Conservation (phyloP, 2,113 vertebrate species). For the Gallinago jamesoni region DNA sequence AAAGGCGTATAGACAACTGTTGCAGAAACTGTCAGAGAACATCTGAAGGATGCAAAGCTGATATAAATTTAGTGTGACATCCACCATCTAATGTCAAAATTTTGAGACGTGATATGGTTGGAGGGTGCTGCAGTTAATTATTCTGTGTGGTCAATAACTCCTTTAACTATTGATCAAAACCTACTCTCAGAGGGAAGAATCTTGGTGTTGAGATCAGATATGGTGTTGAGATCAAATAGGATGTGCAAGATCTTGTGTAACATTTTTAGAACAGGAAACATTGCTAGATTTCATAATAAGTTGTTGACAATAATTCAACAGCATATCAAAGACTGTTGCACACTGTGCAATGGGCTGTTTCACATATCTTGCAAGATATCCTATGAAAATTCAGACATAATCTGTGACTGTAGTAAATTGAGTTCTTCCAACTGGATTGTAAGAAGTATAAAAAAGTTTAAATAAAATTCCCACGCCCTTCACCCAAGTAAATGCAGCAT, state of each 20-base stretch:
- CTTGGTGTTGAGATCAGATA: not conserved
- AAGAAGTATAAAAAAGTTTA: not conserved
- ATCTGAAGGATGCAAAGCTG: not conserved
- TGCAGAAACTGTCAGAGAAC: not conserved
- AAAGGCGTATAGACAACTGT: not conserved
- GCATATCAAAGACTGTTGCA: not conserved
- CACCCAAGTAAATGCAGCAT: not conserved
- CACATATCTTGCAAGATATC: not conserved
- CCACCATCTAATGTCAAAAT: not conserved
- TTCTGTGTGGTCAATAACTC: not conserved
- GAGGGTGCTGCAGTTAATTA: not conserved
- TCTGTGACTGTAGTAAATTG: not conserved
- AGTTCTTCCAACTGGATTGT: not conserved
- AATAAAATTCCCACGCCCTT: not conserved
- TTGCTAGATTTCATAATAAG: not conserved
- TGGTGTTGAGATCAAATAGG: not conserved
- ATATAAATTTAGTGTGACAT: not conserved
- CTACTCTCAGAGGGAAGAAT: not conserved
- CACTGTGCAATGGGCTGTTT: not conserved
- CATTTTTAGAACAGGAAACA: not conserved
- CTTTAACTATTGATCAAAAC: not conserved
- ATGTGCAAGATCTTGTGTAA: not conserved
- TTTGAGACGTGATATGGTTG: not conserved
- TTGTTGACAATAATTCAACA: not conserved
- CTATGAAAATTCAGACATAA: not conserved